Base-by-base conservation (phyloP, 2,888 invertebrate species). In the Prenolepis imparis region DNA sequence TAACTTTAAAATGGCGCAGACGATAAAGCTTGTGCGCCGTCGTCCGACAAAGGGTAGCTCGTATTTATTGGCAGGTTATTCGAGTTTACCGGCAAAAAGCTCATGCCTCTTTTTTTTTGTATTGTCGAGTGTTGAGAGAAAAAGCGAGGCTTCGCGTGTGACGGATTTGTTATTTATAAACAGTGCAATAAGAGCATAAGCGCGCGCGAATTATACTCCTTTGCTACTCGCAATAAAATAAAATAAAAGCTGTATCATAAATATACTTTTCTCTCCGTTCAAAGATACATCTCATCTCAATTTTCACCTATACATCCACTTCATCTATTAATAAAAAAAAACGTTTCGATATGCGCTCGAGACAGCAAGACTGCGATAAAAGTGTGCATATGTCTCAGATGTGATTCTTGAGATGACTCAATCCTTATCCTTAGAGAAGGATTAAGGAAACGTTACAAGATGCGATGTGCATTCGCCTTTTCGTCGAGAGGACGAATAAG, bases 1-100 rank as follows among this genome's bases (percentile, higher is more conserved):
- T 63, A 74, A 39, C 39, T 82, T 55, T 36, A 64, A 82, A 75
- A 63, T 18, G 36, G n/a, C n/a, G 3, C 39, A 21, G 39, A 73
- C 4, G 39, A 75, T 39, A 74, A 52, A 64, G 28, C 63, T 41
- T 24, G 52, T 8, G 32, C 48, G 64, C 41, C 28, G 59, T 63
- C 63, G 39, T 5, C 32, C n/a, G 59, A 75, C 59, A 74, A 82
- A 82, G 63, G 77, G 39, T 39, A 28, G 28, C 39, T 63, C 77
- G 44, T 24, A 74, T 55, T 52, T 81, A 74, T 74, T 52, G 52
- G 81, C 55, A 64, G 63, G 61, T 48, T 80, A 72, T 80, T 63
- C 48, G 74, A 77, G 77, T 77, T 77, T 59, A 70, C 44, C 44
- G 36, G 44, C 44, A 80, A 80, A 80, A 78, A 70, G 36, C 32